Percentiles rank a stretch among this genome's conserved stretches.
phyloP scores from a whole-genome alignment of 2,888 invertebrate genomes.

The Nymphalis polychloros region DNA sequence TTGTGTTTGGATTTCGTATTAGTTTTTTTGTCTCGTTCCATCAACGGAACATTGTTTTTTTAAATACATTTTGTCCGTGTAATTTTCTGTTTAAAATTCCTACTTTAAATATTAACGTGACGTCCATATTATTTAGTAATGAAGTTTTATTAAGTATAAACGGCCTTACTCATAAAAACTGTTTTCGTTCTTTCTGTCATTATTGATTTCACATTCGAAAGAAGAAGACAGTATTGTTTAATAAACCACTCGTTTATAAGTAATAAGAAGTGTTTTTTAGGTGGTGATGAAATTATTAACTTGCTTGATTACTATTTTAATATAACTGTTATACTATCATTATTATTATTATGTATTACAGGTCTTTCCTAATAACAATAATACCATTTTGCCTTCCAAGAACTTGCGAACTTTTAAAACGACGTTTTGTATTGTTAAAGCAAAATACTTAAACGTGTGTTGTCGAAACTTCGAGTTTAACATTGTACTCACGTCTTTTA shows the following conservation, averaged over 20 bases:
- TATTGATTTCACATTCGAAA: too few species aligned
- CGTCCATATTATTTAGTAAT: too few species aligned
- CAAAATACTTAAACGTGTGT: neutral
- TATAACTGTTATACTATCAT: too few species aligned
- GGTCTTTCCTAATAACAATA: neutral
- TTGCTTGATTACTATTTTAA: too few species aligned
- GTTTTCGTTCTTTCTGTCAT: too few species aligned
- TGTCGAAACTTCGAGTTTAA: neutral
- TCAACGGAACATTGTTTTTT: conserved; percentile 8
- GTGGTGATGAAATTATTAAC: too few species aligned
- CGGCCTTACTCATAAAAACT: neutral
- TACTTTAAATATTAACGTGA: neutral
- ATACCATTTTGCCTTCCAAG: neutral
- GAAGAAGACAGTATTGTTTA: too few species aligned
- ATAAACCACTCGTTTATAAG: neutral
- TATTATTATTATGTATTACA: too few species aligned
- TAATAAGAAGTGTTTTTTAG: too few species aligned
- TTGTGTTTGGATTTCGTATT: conserved; percentile 15
- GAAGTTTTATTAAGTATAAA: too few species aligned
- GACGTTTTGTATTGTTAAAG: neutral
- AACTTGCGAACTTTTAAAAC: neutral
- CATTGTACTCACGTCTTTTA: too few species aligned
- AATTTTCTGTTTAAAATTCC: conserved; percentile 2
- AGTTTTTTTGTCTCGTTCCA: conserved; percentile 12
- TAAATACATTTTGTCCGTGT: neutral